Percentiles rank a stretch among this genome's conserved stretches.
Conservation (phyloP, 2,888 invertebrate genomes). For the Drymonia ruficornis region DNA sequence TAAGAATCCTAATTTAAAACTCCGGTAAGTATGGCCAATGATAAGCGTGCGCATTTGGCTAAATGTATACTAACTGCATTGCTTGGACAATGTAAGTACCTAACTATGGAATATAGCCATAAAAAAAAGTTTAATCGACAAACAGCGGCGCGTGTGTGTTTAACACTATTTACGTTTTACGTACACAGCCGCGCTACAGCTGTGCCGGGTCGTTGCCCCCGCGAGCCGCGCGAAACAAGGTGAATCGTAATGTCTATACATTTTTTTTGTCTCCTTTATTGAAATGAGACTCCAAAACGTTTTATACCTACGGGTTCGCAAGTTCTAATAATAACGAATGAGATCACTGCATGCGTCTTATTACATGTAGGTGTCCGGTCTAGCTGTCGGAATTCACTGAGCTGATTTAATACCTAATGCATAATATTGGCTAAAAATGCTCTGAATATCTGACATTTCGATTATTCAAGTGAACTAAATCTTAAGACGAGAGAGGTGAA, state of each 20-base stretch:
- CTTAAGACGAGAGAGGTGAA: too few species aligned
- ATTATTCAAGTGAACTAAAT: too few species aligned
- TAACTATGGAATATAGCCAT: not conserved
- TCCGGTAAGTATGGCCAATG: constrained; percentile 8
- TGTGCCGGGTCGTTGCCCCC: constrained; percentile 74
- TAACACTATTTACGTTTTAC: constrained; percentile 64
- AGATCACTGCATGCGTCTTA: constrained; percentile 30
- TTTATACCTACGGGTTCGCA: constrained; percentile 38
- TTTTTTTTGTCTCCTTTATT: constrained; percentile 62
- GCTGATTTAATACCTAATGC: not conserved
- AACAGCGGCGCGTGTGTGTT: constrained; percentile 43
- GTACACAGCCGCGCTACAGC: constrained; percentile 58
- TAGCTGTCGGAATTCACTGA: constrained; percentile 10
- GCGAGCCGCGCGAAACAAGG: constrained; percentile 74
- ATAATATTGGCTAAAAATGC: not conserved
- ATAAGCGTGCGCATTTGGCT: not conserved
- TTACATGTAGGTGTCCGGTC: constrained; percentile 29
- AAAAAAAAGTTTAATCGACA: constrained; percentile 29
- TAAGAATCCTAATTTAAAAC: constrained; percentile 16
- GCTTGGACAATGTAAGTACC: too few species aligned
- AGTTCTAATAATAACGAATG: constrained; percentile 34
- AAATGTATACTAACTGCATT: not conserved
- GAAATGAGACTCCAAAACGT: constrained; percentile 51
- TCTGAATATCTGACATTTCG: too few species aligned
- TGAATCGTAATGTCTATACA: constrained; percentile 64